Conservation (phyloP, 30 jellyfish, hydroid and myxozoan genomes). For the Aurelia sp. region DNA sequence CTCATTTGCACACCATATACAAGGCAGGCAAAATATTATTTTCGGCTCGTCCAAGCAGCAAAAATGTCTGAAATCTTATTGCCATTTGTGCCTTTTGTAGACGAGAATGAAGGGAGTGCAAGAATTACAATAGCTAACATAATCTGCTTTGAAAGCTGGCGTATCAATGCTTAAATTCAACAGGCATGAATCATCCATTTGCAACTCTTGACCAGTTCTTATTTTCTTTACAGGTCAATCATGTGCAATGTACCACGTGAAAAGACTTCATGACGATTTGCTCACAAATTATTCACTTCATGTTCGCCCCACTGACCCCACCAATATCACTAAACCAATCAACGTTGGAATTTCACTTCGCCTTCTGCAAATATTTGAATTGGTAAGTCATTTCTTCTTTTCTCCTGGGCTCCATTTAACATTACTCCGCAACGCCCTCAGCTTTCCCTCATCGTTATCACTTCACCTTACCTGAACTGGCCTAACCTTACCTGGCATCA, state of each 20-base stretch:
- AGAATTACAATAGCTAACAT: too few species aligned
- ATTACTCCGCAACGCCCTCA: too few species aligned
- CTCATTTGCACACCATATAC: too few species aligned
- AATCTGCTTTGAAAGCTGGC: too few species aligned
- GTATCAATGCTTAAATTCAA: not conserved
- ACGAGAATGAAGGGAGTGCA: too few species aligned
- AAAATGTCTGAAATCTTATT: too few species aligned
- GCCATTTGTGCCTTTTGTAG: too few species aligned
- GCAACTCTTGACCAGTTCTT: not conserved
- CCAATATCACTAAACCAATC: constrained; percentile 12
- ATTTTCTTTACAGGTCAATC: not conserved
- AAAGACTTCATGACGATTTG: constrained; percentile 9
- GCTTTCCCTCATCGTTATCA: too few species aligned
- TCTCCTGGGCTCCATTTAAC: not conserved
- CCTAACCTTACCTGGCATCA: too few species aligned
- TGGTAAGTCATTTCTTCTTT: constrained; percentile 39
- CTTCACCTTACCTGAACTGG: too few species aligned
- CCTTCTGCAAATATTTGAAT: constrained; percentile 57
- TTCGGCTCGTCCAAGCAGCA: too few species aligned
- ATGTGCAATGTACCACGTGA: constrained; percentile 16
- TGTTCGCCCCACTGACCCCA: constrained; percentile 41
- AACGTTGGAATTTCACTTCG: constrained; percentile 37
- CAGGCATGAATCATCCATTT: constrained; percentile 1
- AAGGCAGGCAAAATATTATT: too few species aligned
- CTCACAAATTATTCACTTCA: constrained; percentile 29